Evolutionary conservation across 1,140 invertebrate species (phyloP).

Genomic region (Euschistus heros): DNA sequence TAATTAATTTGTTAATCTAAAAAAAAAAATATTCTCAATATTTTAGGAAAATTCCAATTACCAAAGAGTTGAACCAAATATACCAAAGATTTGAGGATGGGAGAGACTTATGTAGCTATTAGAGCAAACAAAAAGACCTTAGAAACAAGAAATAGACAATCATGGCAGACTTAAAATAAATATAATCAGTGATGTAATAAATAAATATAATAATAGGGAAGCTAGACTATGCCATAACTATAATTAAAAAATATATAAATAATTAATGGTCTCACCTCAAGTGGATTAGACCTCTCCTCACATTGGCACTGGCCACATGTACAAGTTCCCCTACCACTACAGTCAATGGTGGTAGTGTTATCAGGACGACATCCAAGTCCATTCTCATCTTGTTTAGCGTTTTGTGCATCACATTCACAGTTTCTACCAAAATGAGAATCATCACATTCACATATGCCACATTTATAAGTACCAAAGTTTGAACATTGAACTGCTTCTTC

Average conservation of each 20-base stretch:
- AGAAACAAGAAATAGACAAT: too few relatives aligned
- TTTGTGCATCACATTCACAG: constrained; percentile 72
- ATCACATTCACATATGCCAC: constrained; percentile 80
- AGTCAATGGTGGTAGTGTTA: constrained; percentile 57
- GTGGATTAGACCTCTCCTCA: constrained; percentile 39
- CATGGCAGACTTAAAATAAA: too few relatives aligned
- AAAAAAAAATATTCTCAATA: too few relatives aligned
- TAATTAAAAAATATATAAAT: too few relatives aligned
- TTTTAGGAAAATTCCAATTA: too few relatives aligned
- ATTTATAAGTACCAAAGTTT: constrained; percentile 57
- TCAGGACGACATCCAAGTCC: constrained; percentile 58
- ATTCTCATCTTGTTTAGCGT: constrained; percentile 36
- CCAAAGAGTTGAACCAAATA: too few relatives aligned
- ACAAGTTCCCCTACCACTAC: constrained; percentile 66
- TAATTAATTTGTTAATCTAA: too few relatives aligned
- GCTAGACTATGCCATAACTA: constrained; percentile 3
- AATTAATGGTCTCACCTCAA: constrained; percentile 41
- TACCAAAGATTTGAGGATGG: too few relatives aligned
- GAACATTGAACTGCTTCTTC: constrained; percentile 48
- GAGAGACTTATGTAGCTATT: too few relatives aligned
- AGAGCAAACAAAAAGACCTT: too few relatives aligned
- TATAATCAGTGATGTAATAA: too few relatives aligned
- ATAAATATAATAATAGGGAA: neutral
- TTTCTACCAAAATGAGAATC: constrained; percentile 64
- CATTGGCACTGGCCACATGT: constrained; percentile 73